These are phyloP conservation scores for Eclectus roratus DNA, from an alignment of 2,113 vertebrate species.

Conservation along the genomic window DNA sequence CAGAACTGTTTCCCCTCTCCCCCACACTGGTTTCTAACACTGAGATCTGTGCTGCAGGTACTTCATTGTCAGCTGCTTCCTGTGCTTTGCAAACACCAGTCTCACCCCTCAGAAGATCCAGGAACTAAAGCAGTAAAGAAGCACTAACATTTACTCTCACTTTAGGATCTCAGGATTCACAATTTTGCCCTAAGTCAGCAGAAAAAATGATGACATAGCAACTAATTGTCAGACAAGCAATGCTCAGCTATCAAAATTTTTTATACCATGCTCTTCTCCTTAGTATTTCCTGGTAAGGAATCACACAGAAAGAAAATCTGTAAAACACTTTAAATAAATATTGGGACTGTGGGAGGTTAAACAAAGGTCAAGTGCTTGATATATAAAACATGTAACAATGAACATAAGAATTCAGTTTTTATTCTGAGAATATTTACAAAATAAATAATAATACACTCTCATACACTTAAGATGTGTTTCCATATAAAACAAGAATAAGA, in stretches of 20 bases:
- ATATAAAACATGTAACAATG: background rate
- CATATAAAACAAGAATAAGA: background rate
- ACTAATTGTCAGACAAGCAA: background rate
- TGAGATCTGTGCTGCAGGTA: background rate
- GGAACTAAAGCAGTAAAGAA: background rate
- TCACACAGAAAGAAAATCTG: background rate
- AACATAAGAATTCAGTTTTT: background rate
- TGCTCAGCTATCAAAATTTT: background rate
- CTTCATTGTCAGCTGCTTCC: background rate
- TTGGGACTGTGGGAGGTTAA: background rate
- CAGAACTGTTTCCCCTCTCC: background rate
- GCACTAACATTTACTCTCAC: background rate
- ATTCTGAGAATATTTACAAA: background rate
- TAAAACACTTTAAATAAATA: background rate
- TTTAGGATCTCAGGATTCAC: background rate
- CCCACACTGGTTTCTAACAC: background rate
- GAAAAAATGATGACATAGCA: background rate
- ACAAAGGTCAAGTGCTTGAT: background rate
- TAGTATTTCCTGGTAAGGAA: background rate
- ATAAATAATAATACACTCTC: background rate
- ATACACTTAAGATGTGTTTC: accelerated
- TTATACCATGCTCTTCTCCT: background rate
- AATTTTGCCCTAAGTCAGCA: background rate
- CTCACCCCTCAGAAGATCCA: background rate
- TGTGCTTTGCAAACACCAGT: background rate